These are phyloP conservation scores for Cephalopterus ornatus DNA, from an alignment of 2,113 vertebrate genomes.

Conservation along the genomic window DNA sequence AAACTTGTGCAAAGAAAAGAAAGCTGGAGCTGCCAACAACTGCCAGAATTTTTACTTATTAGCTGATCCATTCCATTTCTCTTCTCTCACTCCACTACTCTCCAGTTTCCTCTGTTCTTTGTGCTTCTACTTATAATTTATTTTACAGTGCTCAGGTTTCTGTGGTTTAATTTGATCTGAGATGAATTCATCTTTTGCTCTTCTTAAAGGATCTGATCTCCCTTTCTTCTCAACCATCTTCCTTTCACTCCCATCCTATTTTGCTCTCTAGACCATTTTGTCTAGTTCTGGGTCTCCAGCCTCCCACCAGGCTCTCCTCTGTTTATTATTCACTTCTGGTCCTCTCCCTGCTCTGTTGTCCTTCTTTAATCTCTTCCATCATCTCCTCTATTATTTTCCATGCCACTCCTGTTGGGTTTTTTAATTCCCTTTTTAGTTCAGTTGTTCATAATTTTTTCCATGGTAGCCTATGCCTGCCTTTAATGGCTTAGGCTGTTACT, in stretches of 20 bases:
- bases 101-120: not conserved
- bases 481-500: not conserved
- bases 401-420: accelerated
- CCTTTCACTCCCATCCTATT: not conserved
- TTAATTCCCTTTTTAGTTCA: not conserved
- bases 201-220: not conserved
- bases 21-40: not conserved
- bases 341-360: not conserved
- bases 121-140: not conserved
- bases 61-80: not conserved
- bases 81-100: not conserved
- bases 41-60: not conserved
- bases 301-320: not conserved
- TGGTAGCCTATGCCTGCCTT: not conserved
- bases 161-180: not conserved
- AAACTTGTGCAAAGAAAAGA: not conserved
- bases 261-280: not conserved
- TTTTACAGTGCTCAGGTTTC: not conserved
- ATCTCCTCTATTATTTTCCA: not conserved
- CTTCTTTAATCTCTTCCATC: not conserved
- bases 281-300: not conserved
- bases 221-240: not conserved
- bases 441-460: not conserved
- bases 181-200: not conserved
- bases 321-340: not conserved